A percentile compares a stretch with the other conserved stretches of the same genome.
Evolutionary conservation across 2,113 vertebrate genomes (phyloP).

Genomic region (Notothenia coriiceps): DNA sequence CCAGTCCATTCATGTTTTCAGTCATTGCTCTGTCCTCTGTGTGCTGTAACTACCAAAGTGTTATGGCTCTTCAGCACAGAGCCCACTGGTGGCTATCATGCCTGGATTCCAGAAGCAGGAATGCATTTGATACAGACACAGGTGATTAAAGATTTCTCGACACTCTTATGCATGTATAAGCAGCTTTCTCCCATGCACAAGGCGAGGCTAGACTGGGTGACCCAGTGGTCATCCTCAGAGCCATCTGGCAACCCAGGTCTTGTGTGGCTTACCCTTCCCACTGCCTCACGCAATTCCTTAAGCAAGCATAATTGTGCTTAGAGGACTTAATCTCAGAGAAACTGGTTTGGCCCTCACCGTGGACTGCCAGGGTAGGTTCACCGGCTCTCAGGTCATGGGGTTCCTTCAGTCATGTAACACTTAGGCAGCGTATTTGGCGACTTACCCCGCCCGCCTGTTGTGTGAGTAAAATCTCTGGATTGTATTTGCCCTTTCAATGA

Average conservation of each 20-base stretch:
- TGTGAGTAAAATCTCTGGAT: constrained; percentile 52
- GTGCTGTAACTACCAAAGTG: constrained; percentile 8
- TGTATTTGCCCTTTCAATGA: constrained; percentile 30
- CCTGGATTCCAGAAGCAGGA: constrained; percentile 19
- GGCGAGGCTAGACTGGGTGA: constrained; percentile 77
- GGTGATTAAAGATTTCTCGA: constrained; percentile 69
- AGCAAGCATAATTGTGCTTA: constrained; percentile 81
- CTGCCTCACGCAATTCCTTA: constrained; percentile 79
- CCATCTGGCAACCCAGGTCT: constrained; percentile 81
- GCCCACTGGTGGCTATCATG: neutral
- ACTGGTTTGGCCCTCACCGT: constrained; percentile 73
- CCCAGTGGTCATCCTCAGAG: constrained; percentile 79
- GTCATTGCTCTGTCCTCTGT: neutral
- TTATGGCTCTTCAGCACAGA: neutral
- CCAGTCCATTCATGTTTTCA: constrained; percentile 1
- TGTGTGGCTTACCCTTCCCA: constrained; percentile 77
- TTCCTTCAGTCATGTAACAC: constrained; percentile 63
- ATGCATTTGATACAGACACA: constrained; percentile 48
- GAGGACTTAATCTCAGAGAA: constrained; percentile 82
- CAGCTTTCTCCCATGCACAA: constrained; percentile 71
- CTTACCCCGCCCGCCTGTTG: constrained; percentile 18
- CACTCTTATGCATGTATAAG: constrained; percentile 70
- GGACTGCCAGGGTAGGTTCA: constrained; percentile 55
- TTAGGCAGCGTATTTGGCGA: constrained; percentile 31
- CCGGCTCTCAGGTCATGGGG: constrained; percentile 65